Conservation (phyloP, 1,140 invertebrate genomes). For the Drosophila teissieri region DNA sequence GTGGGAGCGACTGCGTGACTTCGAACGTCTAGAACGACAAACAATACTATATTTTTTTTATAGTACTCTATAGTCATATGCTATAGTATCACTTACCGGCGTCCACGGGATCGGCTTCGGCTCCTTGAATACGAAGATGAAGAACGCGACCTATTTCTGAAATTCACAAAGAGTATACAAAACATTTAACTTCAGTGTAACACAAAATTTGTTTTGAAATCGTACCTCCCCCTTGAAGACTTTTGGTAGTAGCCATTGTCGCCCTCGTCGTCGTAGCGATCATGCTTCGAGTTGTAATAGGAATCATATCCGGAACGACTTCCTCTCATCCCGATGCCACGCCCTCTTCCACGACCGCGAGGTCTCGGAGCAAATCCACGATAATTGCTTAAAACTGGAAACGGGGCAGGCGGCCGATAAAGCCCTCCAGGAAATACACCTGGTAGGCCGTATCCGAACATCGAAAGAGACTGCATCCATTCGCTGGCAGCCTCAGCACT, state of each 20-base stretch:
- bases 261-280: slow-evolving; percentile 60
- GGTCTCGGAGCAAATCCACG: slow-evolving; percentile 73
- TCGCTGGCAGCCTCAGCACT: slow-evolving; percentile 71
- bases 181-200: too few species aligned
- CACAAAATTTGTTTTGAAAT: too few species aligned
- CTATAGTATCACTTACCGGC: slow-evolving; percentile 48
- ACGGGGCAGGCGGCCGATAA: slow-evolving; percentile 60
- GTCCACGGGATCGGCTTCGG: slow-evolving; percentile 84
- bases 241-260: slow-evolving; percentile 63
- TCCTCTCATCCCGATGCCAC: slow-evolving; percentile 54
- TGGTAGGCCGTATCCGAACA: slow-evolving; percentile 76
- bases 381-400: slow-evolving; percentile 70
- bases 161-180: neutral
- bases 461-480: slow-evolving; percentile 80
- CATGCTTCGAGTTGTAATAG: slow-evolving; percentile 66
- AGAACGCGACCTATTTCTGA: slow-evolving; percentile 83
- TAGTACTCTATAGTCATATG: slow-evolving; percentile 15
- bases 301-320: slow-evolving; percentile 60
- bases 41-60: slow-evolving; percentile 43
- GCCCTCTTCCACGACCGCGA: slow-evolving; percentile 58
- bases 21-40: slow-evolving; percentile 70
- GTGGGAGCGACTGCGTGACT: slow-evolving; percentile 72
- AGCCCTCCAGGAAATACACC: slow-evolving; percentile 69
- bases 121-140: slow-evolving; percentile 75
- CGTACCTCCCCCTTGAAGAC: slow-evolving; percentile 62